Base-by-base conservation (phyloP, 2,113 vertebrate genomes). In the Lepus timidus region DNA sequence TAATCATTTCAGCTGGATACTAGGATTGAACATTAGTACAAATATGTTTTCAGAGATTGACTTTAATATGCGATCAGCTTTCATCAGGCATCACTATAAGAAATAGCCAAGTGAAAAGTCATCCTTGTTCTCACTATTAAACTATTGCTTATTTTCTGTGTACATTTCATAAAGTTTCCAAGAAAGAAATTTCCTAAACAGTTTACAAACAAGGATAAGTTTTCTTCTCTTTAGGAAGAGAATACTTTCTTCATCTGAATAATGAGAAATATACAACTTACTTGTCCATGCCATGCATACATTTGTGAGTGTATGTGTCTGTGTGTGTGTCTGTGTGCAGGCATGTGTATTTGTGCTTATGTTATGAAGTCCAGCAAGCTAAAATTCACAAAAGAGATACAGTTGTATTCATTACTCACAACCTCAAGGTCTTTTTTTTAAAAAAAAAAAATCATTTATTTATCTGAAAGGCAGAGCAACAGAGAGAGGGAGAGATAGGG, bases 101-200 rank as follows among this genome's bases (percentile, higher is more conserved):
- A 93, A 75, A 39, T 4, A 49, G 44, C n/a, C 64, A 94, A 91
- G 55, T 85, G 39, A 89, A 94, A 95, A 88, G 71, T 36, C 13
- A 85, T 71, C 55, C n/a, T 7, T 75, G 17, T 49, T 20, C 52
- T 85, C 70, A 75, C 33, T 82, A 68, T 64, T 58, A 93, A 85
- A 81, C 1, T 33, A 67, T 20, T 76, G 14, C 6, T 87, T 90
- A 52, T 84, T 92, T 93, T 94, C 19, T 94, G 6, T 83, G 0
- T 62, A 44, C 29, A 0, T 44, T 58, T 88, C 6, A 67, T 49
- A 65, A 27, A 64, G 8, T 88, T 82, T 81, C 68, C 5, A 73
- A 67, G 17, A 23, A 7, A 88, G 31, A 67, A 44, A 62, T 73
- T 93, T 81, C 73, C 52, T 85, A 39, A 71, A 25, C 27, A 84